Percentiles rank a stretch among this genome's conserved stretches.
phyloP scores from a whole-genome alignment of 2,888 invertebrate genomes.

The Metellina segmentata region DNA sequence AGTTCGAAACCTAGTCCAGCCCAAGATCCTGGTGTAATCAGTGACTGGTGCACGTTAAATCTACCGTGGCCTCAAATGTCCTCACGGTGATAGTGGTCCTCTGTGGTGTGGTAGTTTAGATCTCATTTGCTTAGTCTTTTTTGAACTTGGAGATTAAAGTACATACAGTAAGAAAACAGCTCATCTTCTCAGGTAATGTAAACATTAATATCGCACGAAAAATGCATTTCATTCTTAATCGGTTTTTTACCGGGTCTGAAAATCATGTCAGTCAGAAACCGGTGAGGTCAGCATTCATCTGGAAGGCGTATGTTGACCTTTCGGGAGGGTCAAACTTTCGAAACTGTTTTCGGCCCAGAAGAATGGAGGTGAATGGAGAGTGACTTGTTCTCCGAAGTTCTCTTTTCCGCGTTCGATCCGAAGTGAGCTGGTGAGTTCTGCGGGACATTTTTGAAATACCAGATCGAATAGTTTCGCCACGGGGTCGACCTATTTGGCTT shows the following conservation, averaged over 20 bases:
- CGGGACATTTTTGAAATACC: slow-evolving; percentile 62
- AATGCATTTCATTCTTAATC: slow-evolving; percentile 6
- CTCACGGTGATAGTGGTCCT: too few relatives aligned
- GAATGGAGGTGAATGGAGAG: slow-evolving; percentile 5
- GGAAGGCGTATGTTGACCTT: slow-evolving; percentile 64
- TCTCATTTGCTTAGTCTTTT: too few relatives aligned
- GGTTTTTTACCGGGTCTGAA: neutral
- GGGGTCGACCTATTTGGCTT: slow-evolving; percentile 33
- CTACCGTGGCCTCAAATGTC: too few relatives aligned
- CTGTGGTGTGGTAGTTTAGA: too few relatives aligned
- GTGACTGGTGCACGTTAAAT: too few relatives aligned
- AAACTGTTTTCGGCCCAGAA: slow-evolving; percentile 39
- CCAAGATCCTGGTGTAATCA: too few relatives aligned
- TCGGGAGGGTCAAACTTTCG: slow-evolving; percentile 62
- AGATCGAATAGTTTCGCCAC: slow-evolving; percentile 38
- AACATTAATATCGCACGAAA: neutral
- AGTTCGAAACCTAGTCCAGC: too few relatives aligned
- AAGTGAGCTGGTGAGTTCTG: slow-evolving; percentile 18
- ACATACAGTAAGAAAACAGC: too few relatives aligned
- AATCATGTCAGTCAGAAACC: slow-evolving; percentile 16
- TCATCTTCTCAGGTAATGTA: neutral
- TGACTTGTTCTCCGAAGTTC: neutral
- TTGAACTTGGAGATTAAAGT: too few relatives aligned
- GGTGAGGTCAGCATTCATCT: slow-evolving; percentile 63
- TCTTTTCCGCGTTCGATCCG: slow-evolving; percentile 55